Evolutionary conservation across 64 coral and sea anemone genomes (phyloP).

Genomic region (Porites lutea): DNA sequence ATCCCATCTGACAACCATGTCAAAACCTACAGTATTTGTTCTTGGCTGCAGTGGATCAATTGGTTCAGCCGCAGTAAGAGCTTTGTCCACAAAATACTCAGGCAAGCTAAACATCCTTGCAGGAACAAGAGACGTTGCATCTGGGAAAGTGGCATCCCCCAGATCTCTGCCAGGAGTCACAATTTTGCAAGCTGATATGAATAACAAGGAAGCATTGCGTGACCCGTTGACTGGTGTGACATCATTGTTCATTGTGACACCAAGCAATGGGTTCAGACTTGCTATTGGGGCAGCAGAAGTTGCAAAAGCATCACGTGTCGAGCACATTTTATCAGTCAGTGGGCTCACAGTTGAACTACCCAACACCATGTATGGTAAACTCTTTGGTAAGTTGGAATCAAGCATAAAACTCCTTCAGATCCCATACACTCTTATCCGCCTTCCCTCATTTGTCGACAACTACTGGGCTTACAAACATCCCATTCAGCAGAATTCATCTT

Average conservation of each 20-base stretch:
- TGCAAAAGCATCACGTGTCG: constrained; percentile 32
- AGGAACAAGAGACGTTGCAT: constrained; percentile 39
- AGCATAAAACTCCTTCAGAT: constrained; percentile 9
- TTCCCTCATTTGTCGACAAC: constrained; percentile 52
- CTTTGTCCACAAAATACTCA: constrained; percentile 27
- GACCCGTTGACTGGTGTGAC: constrained; percentile 23
- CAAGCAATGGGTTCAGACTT: constrained; percentile 16
- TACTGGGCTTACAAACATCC: constrained; percentile 15
- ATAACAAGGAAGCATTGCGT: constrained; percentile 4
- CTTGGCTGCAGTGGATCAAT: constrained; percentile 48
- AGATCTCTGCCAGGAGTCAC: constrained; percentile 46
- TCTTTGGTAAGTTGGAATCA: constrained; percentile 34
- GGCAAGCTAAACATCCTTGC: constrained; percentile 34
- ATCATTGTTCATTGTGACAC: constrained; percentile 55
- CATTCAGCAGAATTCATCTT: constrained; percentile 22
- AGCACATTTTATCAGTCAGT: constrained; percentile 33
- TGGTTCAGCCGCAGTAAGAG: constrained; percentile 39
- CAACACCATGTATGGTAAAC: constrained; percentile 41
- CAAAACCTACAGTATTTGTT: constrained; percentile 38
- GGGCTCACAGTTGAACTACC: neutral
- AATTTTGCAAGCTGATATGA: constrained; percentile 53
- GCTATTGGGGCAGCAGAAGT: constrained; percentile 35
- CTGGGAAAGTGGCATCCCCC: neutral
- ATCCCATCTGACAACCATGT: neutral
- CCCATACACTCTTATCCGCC: constrained; percentile 40